Evolutionary conservation across 2,888 invertebrate species (phyloP), one percentile per base, ranked within the genome.

Genomic region (Dioctria linearis): DNA sequence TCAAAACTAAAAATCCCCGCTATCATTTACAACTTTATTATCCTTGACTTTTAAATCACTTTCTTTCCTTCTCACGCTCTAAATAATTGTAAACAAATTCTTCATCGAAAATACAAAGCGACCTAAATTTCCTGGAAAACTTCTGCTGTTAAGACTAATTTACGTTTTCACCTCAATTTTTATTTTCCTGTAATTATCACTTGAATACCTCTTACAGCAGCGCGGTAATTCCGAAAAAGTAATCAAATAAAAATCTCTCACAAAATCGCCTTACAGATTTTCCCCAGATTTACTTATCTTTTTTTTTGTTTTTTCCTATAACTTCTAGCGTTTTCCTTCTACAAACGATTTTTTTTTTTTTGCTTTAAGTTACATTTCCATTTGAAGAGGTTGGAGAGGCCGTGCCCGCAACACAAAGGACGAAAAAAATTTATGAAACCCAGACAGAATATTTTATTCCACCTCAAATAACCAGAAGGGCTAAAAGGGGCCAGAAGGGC

Each of bases 361-460:
- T 25, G 39, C 69, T 54, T 54, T 8, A 54, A 71, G 71, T 71
- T 71, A 71, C 39, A 71, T 71, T 71, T 73, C 59, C 73, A 73
- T 73, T 13, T 57, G 57, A 57, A 73, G 59, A 51, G 73, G 59
- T 25, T 42, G 59, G 13, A 8, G 25, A 25, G 40, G 57, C 9
- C 43, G n/a, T 4, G 42, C 25, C 25, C 25, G 25, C 25, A 25
- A 25, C 73, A 73, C 43, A 73, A 76, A 63, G 76, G n/a, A 76
- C 9, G 61, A 63, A 37, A 37, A 59, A 66, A 76, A 76, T 76
- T 76, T 76, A 76, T 76, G 63, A 76, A 61, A 76, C 46, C 76
- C 76, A 76, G 76, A 76, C 76, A 49, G 76, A 76, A 76, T 76
- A 76, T 76, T 76, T 76, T 76, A 76, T 76, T 76, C 63, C 76